phyloP scores from a whole-genome alignment of 2,113 vertebrate genomes.

The Eidolon helvum region DNA sequence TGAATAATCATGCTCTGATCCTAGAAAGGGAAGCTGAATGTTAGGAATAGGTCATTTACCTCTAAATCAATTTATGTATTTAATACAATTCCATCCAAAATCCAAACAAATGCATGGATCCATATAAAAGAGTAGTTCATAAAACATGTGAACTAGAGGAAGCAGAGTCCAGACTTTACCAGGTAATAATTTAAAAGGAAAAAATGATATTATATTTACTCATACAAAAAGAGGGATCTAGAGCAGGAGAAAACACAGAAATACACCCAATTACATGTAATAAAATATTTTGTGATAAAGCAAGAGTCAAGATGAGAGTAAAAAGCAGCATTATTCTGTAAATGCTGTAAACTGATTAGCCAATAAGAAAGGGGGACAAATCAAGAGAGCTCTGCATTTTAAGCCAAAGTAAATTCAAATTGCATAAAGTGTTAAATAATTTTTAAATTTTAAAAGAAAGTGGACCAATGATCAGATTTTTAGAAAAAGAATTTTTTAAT shows the following conservation, averaged over 20 bases:
- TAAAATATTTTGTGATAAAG: neutral
- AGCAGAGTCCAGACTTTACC: neutral
- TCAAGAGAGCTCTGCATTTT: neutral
- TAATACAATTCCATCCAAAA: constrained; percentile 33
- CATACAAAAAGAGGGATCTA: neutral
- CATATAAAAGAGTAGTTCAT: neutral
- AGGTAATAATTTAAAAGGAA: neutral
- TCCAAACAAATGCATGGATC: neutral
- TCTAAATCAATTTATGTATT: neutral
- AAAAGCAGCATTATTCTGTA: neutral
- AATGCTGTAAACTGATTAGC: neutral
- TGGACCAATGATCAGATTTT: neutral
- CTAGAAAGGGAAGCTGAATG: constrained; percentile 1
- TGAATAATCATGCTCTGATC: neutral
- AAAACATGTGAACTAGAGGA: constrained; percentile 15
- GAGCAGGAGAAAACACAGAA: neutral
- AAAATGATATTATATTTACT: neutral
- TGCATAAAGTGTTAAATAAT: neutral
- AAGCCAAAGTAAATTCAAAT: neutral
- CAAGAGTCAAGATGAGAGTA: neutral
- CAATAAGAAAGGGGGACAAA: neutral
- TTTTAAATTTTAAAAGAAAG: constrained; percentile 15
- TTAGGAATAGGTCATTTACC: neutral
- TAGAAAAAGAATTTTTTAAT: neutral
- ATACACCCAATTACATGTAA: neutral